Evolutionary conservation across 2,888 invertebrate genomes (phyloP), one percentile per base, ranked within the genome.

Genomic region (Scelioninae gen. 1): DNA sequence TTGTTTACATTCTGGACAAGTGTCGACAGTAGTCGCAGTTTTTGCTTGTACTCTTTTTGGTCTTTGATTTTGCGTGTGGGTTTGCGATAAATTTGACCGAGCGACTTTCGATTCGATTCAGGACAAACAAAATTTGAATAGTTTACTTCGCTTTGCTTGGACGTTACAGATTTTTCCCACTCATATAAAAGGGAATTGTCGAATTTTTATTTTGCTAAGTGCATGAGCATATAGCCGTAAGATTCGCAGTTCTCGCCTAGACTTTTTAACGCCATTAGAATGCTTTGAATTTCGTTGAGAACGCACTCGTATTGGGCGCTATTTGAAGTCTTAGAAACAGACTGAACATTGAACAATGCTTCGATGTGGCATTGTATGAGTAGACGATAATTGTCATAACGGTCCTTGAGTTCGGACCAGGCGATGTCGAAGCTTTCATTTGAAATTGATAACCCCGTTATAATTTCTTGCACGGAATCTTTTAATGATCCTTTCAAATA

Each of bases 91-190:
- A 38, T 10, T n/a, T 13, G 6, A 7, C 6, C 65, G 32, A 38
- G 65, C 32, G 23, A 15, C n/a, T 2, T 15, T 49, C 15, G 65
- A 31, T 16, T 65, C 65, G 10, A 15, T 34, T 15, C 6, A 32
- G 31, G 9, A 66, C 40, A 23, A 66, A 66, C 29, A 40, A 66
- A 66, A n/a, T 40, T 38, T 16, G 0, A 23, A 29, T 66, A 66
- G 29, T 16, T 38, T 0, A 49, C 38, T 11, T 51, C 8, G 13
- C 9, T 51, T 47, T 8, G 6, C 1, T 53, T 66, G 1, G 53
- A 11, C 0, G 66, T 11, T 13, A 68, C 38, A 0, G 43, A 55
- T 31, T 32, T 43, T 53, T 66, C 66, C 53, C 66, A 66, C 0
- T 66, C 53, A 38, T 66, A 51, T 23, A 66, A 10, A 2, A 66